Evolutionary conservation across 2,113 vertebrate species (phyloP).

Genomic region (Mustela lutreola): DNA sequence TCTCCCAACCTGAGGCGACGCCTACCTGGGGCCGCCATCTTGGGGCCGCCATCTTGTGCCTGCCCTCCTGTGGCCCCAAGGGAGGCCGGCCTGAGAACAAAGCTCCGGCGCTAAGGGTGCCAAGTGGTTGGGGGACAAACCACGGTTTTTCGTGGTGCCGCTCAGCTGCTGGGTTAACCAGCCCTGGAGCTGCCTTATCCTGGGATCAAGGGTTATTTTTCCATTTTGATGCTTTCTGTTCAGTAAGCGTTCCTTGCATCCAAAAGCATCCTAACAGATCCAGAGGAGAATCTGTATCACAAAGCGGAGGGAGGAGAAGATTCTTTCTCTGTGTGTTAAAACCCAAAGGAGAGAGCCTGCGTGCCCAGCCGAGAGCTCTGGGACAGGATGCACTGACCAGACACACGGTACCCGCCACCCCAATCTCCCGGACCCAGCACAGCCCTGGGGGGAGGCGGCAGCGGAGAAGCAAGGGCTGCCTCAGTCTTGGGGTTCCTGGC

Average conservation of each 20-base stretch:
- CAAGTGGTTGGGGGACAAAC: background rate
- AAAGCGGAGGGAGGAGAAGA: background rate
- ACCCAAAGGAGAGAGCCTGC: background rate
- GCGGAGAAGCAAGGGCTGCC: background rate
- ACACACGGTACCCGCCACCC: fast-evolving
- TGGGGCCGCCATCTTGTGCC: background rate
- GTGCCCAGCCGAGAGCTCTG: too few relatives aligned
- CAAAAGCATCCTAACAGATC: background rate
- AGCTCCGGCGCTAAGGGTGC: background rate
- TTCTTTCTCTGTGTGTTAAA: background rate
- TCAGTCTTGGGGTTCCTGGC: background rate
- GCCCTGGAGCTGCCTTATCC: background rate
- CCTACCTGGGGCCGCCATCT: background rate
- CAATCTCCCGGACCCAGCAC: background rate
- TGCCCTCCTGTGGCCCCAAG: background rate
- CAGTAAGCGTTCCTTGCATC: background rate
- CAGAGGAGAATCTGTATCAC: background rate
- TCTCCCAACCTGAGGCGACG: background rate
- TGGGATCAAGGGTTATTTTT: background rate
- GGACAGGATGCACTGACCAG: background rate
- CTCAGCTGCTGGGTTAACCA: background rate
- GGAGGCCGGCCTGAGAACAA: background rate
- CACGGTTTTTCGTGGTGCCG: fast-evolving
- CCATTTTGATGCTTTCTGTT: background rate
- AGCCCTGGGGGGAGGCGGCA: fast-evolving